Percentiles rank a stretch among this genome's conserved stretches.
Evolutionary conservation across 2,113 vertebrate species (phyloP).

Genomic region (Cervus canadensis): DNA sequence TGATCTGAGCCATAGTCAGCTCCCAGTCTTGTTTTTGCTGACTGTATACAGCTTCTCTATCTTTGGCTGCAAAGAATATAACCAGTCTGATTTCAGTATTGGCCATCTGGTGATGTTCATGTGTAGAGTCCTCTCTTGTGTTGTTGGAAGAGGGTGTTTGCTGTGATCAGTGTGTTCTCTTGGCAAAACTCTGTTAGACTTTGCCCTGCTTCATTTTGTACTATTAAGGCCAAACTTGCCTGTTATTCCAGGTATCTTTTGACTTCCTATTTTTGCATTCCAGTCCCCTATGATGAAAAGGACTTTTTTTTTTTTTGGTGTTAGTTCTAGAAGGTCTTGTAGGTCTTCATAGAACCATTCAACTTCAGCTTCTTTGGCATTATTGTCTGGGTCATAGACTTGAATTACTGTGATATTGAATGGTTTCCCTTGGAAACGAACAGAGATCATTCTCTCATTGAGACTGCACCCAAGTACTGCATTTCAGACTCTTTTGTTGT

Average conservation of each 20-base stretch:
- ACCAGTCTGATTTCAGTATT: neutral
- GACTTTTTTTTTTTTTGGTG: neutral
- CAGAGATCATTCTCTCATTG: neutral
- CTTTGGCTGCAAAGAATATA: neutral
- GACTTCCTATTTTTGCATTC: neutral
- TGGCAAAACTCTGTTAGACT: neutral
- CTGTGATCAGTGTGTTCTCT: neutral
- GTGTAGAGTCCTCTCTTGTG: neutral
- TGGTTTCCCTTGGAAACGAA: neutral
- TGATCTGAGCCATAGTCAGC: neutral
- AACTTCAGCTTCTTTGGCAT: neutral
- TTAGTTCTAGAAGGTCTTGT: neutral
- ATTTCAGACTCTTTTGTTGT: neutral
- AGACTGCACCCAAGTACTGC: neutral
- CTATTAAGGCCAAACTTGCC: neutral
- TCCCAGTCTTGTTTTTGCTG: neutral
- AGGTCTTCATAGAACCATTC: neutral
- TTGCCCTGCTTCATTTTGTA: neutral
- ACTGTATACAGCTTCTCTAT: neutral
- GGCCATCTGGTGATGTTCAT: neutral
- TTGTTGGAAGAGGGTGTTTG: neutral
- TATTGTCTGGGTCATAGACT: neutral
- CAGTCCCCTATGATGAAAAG: neutral
- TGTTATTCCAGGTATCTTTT: neutral
- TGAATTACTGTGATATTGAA: neutral